Evolutionary conservation across 1,140 invertebrate species (phyloP).

Genomic region (Hirudo medicinalis): DNA sequence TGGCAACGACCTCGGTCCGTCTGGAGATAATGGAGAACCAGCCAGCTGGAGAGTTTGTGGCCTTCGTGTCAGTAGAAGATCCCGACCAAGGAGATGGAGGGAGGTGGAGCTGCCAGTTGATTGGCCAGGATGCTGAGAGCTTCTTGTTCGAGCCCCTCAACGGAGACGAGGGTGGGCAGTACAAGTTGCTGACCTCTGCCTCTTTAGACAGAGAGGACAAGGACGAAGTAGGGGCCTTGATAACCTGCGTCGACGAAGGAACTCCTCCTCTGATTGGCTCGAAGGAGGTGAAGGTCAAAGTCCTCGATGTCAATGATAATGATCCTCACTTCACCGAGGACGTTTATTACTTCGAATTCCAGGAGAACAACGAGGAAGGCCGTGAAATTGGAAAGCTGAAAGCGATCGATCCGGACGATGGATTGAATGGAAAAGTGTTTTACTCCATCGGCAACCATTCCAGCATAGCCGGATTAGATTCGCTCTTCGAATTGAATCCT

Average conservation of each 20-base stretch:
- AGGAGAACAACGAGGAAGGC: conserved; percentile 81
- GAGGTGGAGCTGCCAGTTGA: not conserved
- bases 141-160: conserved; percentile 1
- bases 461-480: not conserved
- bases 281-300: conserved; percentile 55
- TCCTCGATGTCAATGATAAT: conserved; percentile 87
- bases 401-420: conserved; percentile 69
- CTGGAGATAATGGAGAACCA: conserved; percentile 16
- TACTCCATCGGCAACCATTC: not conserved
- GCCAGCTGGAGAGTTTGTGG: conserved; percentile 18
- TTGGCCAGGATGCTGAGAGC: not conserved
- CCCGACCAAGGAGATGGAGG: conserved; percentile 10
- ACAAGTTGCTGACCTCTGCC: conserved; percentile 22
- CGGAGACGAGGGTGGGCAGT: conserved; percentile 12
- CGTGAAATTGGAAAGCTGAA: conserved; percentile 67
- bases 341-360: conserved; percentile 69
- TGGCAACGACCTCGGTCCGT: conserved; percentile 25
- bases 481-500: conserved; percentile 2
- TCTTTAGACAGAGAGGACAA: conserved; percentile 67
- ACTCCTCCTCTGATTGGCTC: conserved; percentile 24
- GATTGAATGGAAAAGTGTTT: conserved; percentile 14
- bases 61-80: conserved; percentile 20
- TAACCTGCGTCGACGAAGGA: conserved; percentile 52
- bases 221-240: conserved; percentile 62
- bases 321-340: conserved; percentile 74